Evolutionary conservation across 2,888 invertebrate species (phyloP).

Genomic region (Melinaea marsaeus): DNA sequence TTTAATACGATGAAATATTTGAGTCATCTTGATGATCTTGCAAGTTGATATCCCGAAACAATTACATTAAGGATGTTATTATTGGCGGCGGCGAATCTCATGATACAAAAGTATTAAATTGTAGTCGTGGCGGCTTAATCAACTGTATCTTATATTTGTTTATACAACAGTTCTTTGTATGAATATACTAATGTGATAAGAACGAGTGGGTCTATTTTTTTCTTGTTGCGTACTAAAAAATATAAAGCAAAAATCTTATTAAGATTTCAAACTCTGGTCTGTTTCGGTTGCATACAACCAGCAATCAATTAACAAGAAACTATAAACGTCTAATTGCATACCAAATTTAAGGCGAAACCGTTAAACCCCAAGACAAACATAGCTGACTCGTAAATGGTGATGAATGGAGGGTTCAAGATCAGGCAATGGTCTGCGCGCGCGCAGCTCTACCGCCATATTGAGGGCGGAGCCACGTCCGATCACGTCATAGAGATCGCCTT

Average conservation of each 20-base stretch:
- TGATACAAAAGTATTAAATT: not conserved
- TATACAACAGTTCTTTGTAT: not conserved
- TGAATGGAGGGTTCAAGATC: slow-evolving; percentile 71
- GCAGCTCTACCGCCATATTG: slow-evolving; percentile 61
- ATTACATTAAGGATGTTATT: slow-evolving; percentile 3
- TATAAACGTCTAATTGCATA: slow-evolving; percentile 57
- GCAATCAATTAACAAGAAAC: slow-evolving; percentile 49
- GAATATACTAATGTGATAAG: too few species aligned
- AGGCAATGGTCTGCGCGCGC: slow-evolving; percentile 45
- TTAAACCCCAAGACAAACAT: slow-evolving; percentile 60
- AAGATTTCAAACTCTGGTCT: slow-evolving; percentile 10
- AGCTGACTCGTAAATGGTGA: slow-evolving; percentile 63
- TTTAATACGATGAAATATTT: too few species aligned
- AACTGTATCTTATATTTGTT: not conserved
- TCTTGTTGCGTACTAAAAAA: too few species aligned
- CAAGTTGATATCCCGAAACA: not conserved
- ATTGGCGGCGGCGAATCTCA: not conserved
- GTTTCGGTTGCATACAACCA: slow-evolving; percentile 28
- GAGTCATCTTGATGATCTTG: not conserved
- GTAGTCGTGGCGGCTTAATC: too few species aligned
- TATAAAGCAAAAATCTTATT: slow-evolving; percentile 15
- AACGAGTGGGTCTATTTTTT: too few species aligned
- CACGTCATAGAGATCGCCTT: slow-evolving; percentile 42
- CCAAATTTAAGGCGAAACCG: slow-evolving; percentile 66
- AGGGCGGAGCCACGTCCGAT: slow-evolving; percentile 54